Base-by-base conservation (phyloP, 2,888 invertebrate genomes). In the Sericinus montela region DNA sequence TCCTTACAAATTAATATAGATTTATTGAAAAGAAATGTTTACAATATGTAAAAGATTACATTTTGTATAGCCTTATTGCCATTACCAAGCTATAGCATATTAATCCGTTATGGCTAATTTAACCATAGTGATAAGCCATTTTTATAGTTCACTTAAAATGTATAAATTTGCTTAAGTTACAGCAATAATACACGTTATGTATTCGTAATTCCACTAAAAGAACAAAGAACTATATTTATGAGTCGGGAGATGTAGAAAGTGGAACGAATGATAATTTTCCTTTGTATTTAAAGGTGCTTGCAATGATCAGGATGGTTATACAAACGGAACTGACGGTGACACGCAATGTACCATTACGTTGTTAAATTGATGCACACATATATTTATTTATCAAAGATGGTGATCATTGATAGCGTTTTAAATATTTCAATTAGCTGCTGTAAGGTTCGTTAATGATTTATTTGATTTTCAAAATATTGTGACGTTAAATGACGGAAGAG, bases 231-330 rank as follows among this genome's bases (percentile, higher is more conserved):
- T 47, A 59, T 70, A 69, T 69, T 61, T 61, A 67, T 70, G 65
- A 67, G 65, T 48, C 36, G 50, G 55, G 48, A 56, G 58, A 50
- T 53, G 58, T 75, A 60, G 77, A 79, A 81, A 81, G 80, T 81
- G 65, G 79, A 72, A 66, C 78, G 69, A 60, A 75, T 77, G 69
- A 63, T 69, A 75, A 76, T 74, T 61, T 60, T 63, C 53, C 67
- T 70, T 72, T 74, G 67, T 73, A 72, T 72, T 65, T 62, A 69
- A 69, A 66, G 54, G 58, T 53, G 55, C 55, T 49, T 54, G 51
- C 55, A 59, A 61, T 54, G 56, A 57, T 53, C 38, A 38, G 34
- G 25, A 36, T 55, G 41, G 50, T 46, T 47, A 48, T 42, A 43
- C 44, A 49, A 45, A 40, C 49, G 49, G 49, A 49, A 45, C 44